Evolutionary conservation across 2,113 vertebrate genomes (phyloP).

Genomic region (Apteryx mantelli): DNA sequence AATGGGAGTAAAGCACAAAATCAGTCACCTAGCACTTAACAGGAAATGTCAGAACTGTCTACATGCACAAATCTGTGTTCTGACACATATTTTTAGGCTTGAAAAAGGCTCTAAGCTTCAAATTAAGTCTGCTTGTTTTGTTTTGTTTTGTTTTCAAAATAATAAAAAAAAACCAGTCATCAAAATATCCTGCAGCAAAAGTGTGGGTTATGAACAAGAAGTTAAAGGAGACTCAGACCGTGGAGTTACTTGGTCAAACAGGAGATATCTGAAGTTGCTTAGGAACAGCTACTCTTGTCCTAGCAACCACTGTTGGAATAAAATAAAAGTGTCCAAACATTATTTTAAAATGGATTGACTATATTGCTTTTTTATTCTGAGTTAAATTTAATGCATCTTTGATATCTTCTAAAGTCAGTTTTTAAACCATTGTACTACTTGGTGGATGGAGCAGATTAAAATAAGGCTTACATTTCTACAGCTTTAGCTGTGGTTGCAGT

Average conservation of each 20-base stretch:
- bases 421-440: background rate
- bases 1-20: background rate
- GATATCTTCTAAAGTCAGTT: background rate
- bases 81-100: background rate
- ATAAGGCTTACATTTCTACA: background rate
- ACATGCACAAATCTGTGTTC: rapidly evolving
- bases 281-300: background rate
- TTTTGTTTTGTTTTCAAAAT: background rate
- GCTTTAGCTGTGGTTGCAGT: background rate
- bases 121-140: background rate
- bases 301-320: background rate
- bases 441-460: background rate
- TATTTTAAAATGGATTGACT: background rate
- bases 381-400: background rate
- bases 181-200: background rate
- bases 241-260: background rate
- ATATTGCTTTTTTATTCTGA: background rate
- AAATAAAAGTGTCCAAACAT: background rate
- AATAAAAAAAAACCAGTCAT: background rate
- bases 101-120: background rate
- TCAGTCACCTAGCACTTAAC: background rate
- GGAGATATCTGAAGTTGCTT: background rate
- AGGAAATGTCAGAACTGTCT: background rate
- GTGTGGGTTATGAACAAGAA: background rate
- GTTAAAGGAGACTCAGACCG: background rate